phyloP scores from a whole-genome alignment of 1,140 invertebrate species.

The Euura saliciscinereae region DNA sequence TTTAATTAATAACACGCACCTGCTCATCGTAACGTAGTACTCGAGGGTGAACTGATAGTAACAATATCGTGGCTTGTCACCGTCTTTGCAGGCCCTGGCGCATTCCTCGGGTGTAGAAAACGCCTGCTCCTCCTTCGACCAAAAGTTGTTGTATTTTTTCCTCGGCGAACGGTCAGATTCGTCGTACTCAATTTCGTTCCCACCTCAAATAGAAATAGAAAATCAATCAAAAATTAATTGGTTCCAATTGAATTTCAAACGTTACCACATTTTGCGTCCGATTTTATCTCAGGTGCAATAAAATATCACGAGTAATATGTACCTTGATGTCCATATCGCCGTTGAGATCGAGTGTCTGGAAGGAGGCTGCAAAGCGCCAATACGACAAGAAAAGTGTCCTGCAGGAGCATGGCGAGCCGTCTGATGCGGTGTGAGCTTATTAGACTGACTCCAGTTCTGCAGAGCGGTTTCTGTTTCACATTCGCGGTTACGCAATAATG shows the following conservation, averaged over 20 bases:
- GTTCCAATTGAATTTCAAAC: neutral
- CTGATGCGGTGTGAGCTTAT: neutral
- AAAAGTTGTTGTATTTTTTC: neutral
- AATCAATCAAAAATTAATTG: no score
- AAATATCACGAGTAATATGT: neutral
- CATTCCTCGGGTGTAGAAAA: slow-evolving; percentile 39
- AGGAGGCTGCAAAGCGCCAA: neutral
- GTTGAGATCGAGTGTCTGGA: neutral
- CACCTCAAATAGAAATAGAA: neutral
- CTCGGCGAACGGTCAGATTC: neutral
- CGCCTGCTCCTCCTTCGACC: neutral
- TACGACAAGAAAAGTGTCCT: neutral
- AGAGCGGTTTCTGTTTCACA: neutral
- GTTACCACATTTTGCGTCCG: neutral
- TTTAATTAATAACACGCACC: slow-evolving; percentile 17
- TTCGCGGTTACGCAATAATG: neutral
- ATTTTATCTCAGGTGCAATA: neutral
- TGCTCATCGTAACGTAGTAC: slow-evolving; percentile 55
- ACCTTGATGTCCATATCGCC: neutral
- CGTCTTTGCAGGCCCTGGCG: slow-evolving; percentile 42
- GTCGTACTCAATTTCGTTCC: neutral
- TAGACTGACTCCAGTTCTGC: neutral
- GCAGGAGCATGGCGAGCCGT: slow-evolving; percentile 1
- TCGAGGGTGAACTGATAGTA: slow-evolving; percentile 59
- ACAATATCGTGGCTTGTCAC: slow-evolving; percentile 41